These are phyloP conservation scores for Semotilus atromaculatus DNA, from an alignment of 2,797 vertebrate genomes.

Conservation along the genomic window DNA sequence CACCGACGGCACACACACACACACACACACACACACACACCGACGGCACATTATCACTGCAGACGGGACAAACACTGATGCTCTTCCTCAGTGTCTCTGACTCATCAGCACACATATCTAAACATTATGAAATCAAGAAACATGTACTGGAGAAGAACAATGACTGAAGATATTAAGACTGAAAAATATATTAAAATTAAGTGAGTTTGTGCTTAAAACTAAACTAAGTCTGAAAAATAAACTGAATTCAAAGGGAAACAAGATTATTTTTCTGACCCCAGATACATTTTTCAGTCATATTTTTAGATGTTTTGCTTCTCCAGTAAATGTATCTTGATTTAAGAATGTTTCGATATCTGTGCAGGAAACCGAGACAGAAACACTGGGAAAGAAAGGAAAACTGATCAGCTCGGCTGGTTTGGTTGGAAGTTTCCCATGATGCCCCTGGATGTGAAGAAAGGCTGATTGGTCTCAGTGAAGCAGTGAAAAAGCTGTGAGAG, in stretches of 20 bases:
- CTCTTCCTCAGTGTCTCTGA: too few species aligned
- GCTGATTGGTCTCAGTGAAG: constrained; percentile 76
- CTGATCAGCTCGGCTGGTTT: constrained; percentile 10
- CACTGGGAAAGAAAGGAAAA: neutral
- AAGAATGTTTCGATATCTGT: too few species aligned
- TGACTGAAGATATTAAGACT: too few species aligned
- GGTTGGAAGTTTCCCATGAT: constrained; percentile 37
- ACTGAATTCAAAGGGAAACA: neutral
- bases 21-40: too few species aligned
- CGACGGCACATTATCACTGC: constrained; percentile 42
- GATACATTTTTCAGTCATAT: too few species aligned
- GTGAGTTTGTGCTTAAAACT: neutral
- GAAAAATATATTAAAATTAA: neutral
- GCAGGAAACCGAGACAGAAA: too few species aligned
- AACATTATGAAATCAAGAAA: neutral
- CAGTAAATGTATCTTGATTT: too few species aligned
- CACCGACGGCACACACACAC: constrained; percentile 55
- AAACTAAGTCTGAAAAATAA: neutral
- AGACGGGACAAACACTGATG: neutral
- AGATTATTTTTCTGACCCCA: neutral
- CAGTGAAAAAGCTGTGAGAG: constrained; percentile 76
- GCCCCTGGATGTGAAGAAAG: constrained; percentile 66
- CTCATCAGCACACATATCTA: too few species aligned
- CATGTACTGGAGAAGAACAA: neutral
- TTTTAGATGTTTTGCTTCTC: neutral